Evolutionary conservation across 1,140 invertebrate genomes (phyloP), one percentile per base, ranked within the genome.

Genomic region (Drosophila ironensis): DNA sequence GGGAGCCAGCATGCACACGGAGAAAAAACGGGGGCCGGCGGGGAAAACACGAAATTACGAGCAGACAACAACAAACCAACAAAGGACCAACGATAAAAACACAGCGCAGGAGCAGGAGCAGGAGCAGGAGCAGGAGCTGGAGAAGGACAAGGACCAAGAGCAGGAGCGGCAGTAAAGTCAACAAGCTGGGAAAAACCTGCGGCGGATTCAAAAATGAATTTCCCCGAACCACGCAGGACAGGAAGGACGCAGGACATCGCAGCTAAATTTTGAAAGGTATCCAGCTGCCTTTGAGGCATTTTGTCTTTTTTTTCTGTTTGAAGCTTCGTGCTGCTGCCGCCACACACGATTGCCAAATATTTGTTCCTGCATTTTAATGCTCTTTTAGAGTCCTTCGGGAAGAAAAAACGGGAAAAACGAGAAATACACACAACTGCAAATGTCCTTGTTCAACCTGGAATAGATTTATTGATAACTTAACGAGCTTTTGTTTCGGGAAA

Each of bases 141-240:
- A n/a, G n/a, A n/a, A n/a, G n/a, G n/a, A n/a, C n/a, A n/a, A n/a
- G n/a, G n/a, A n/a, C n/a, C 22, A 53, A 27, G 33, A 50, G 51
- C 17, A 9, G 19, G n/a, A 16, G 17, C 12, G 20, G 22, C 28
- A 48, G 16, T 20, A 41, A 30, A 59, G 52, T 60, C 56, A 60
- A 57, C 56, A 60, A 24, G 52, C 25, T 11, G 16, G 11, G 22
- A 42, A 16, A n/a, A 24, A 24, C 16, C 37, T 22, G 27, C 20
- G 33, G 24, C 28, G 27, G 35, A 59, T 48, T 28, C 28, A 70
- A 59, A 69, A 70, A 40, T 51, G 54, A 70, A 70, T 63, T 61
- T 61, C 27, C 67, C 30, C 30, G 38, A 59, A 59, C 40, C 41
- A 59, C 59, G 33, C 25, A 35, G 24, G 48, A 42, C 35, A 51